Evolutionary conservation across 2,797 vertebrate genomes (phyloP), one percentile per base, ranked within the genome.

Genomic region (Anabacerthia variegaticeps): DNA sequence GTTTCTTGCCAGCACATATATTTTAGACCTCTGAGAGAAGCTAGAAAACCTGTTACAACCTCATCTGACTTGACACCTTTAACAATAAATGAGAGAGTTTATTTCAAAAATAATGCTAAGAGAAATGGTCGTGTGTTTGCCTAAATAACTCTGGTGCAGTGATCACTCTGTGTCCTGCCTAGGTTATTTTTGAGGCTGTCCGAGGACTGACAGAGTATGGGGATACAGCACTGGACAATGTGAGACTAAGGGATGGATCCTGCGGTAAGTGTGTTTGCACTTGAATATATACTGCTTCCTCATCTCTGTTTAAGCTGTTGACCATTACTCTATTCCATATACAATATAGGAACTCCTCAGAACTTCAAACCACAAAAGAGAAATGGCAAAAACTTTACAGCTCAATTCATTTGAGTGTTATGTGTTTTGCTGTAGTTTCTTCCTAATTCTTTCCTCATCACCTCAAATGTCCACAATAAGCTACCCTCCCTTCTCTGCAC

Each of bases 101-200:
- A 28, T 36, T 84, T 44, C 74, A 21, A 76, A 93, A 91, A 69
- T 15, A 7, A 7, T 18, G 19, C 6, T 61, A n/a, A 82, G 54
- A 51, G 5, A 79, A 82, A 76, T 63, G 34, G 11, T 72, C 18
- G 74, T 28, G 15, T 44, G 36, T 61, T 88, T 62, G 8, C 27
- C 36, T 63, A 66, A 91, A 73, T 11, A 34, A 20, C 15, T 81
- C 54, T 82, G 32, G 43, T 77, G 32, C n/a, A 62, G 28, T 41
- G 49, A 75, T 68, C 39, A 14, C 28, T 84, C 85, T 92, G 44
- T 36, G 14, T 81, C n/a, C 46, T 72, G 18, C 21, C 63, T 81
- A 98, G 98, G 97, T 98, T 91, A 95, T 98, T 55, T 98, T 98
- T 88, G 97, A 98, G 96, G 95, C 96, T 65, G 59, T 96, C 51